Conservation (phyloP, 2,113 vertebrate species). For the Prinia subflava region DNA sequence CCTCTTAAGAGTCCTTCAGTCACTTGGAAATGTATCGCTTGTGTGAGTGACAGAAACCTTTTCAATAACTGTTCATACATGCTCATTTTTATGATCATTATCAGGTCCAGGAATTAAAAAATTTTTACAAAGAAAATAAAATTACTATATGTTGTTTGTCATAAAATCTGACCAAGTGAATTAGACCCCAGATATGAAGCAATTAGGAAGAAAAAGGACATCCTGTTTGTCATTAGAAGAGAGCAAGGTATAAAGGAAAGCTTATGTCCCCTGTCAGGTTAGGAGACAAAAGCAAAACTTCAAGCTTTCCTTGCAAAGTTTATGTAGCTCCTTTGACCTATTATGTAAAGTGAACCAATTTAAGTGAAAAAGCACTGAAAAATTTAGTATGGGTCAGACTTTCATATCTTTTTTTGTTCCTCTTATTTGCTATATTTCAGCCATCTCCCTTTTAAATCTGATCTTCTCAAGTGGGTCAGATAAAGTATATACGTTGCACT, state of each 20-base stretch:
- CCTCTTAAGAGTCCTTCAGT: not conserved
- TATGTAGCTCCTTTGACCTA: not conserved
- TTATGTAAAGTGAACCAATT: not conserved
- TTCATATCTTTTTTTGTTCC: not conserved
- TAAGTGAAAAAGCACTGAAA: not conserved
- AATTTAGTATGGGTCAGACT: not conserved
- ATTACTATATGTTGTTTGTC: conserved; percentile 47
- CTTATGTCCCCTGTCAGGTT: not conserved
- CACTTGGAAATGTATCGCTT: not conserved
- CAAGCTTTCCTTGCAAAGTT: not conserved
- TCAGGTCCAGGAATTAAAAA: conserved; percentile 43
- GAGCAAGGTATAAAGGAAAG: not conserved
- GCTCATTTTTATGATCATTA: conserved; percentile 42
- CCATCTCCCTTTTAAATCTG: conserved; percentile 12
- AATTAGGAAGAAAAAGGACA: conserved; percentile 37
- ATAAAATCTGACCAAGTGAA: conserved; percentile 44
- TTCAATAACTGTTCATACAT: not conserved
- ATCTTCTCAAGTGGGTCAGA: not conserved
- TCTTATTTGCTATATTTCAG: not conserved
- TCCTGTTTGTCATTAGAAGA: conserved; percentile 13
- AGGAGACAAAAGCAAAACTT: not conserved
- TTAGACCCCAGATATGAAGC: conserved; percentile 19
- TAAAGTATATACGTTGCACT: not conserved
- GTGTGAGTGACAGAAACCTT: not conserved
- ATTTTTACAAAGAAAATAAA: conserved; percentile 53